Evolutionary conservation across 1,140 invertebrate species (phyloP), one percentile per base, ranked within the genome.

Genomic region (Triops cancriformis): DNA sequence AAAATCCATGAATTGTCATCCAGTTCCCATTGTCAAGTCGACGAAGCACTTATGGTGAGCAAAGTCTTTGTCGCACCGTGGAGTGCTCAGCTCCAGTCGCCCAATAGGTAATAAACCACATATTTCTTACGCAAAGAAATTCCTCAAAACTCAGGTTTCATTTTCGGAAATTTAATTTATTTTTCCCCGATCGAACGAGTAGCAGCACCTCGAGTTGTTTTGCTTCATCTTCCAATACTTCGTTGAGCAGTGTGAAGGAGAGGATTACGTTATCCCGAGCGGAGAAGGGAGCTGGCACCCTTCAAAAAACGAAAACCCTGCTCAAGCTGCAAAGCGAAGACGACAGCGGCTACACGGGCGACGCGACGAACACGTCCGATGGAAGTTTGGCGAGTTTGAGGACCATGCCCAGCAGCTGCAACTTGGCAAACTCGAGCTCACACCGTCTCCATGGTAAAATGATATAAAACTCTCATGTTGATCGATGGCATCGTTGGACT

Each of bases 41-140:
- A 51, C 79, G 18, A 80, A 78, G 31, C 76, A 79, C 80, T 93
- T 26, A 90, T 93, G 88, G 89, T 91, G 80, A 91, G 91, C 26
- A 91, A 93, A 87, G 89, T 94, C 72, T 92, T 90, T 82, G 87
- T 86, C 42, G 83, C 83, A 37, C 86, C 87, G 78, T 85, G 84
- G 73, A 80, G 43, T 51, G 18, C 42, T 41, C 75, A 76, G 75
- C 42, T 26, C 18, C 75, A 26, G 31, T 75, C 74, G 31, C 51
- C 51, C 51, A 64, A 64, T 23, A 64, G 51, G 51, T 64, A 37
- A 37, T 37, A 37, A n/a, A 37, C 31, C 7, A 7, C 31, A 37
- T 37, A 37, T 37, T 37, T 37, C 31, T 37, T 2, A 37, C 31
- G 31, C 2, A 37, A 37, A 37, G 31, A 37, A 37, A 7, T 37